Evolutionary conservation across 2,888 invertebrate genomes (phyloP).

Genomic region (Mactromeris polynyma): DNA sequence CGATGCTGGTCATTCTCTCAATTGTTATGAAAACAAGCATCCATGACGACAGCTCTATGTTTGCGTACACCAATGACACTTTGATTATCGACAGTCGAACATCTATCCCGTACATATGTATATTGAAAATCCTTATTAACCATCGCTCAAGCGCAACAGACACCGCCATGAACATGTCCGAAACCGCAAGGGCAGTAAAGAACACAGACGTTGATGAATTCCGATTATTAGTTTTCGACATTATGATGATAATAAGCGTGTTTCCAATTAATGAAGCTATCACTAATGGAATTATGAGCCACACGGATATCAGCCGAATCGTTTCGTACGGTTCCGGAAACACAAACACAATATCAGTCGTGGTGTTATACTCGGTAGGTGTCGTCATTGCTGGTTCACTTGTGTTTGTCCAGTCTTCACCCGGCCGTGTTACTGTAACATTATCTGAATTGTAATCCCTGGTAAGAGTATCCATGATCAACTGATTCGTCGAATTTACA

Average conservation of each 20-base stretch:
- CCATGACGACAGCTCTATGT: constrained; percentile 29
- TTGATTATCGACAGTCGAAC: background rate
- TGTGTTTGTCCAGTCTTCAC: too few species aligned
- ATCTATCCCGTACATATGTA: constrained; percentile 8
- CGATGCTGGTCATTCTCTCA: constrained; percentile 29
- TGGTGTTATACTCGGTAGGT: background rate
- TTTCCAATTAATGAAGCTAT: constrained; percentile 18
- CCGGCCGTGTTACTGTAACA: too few species aligned
- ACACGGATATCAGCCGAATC: background rate
- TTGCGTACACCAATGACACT: constrained; percentile 8
- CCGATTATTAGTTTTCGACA: constrained; percentile 27
- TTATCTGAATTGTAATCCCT: too few species aligned
- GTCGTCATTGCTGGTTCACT: too few species aligned
- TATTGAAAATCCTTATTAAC: background rate
- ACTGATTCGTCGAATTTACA: too few species aligned
- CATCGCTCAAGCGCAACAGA: constrained; percentile 25
- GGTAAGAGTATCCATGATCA: too few species aligned
- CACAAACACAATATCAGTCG: background rate
- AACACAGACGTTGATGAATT: constrained; percentile 26
- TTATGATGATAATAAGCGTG: constrained; percentile 21
- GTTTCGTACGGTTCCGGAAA: constrained; percentile 31
- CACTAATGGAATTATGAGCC: constrained; percentile 28
- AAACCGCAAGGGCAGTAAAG: constrained; percentile 26
- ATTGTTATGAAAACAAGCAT: constrained; percentile 21
- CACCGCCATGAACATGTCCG: constrained; percentile 25